These are phyloP conservation scores for Pogona vitticeps DNA, from an alignment of 2,113 vertebrate genomes.

Conservation along the genomic window DNA sequence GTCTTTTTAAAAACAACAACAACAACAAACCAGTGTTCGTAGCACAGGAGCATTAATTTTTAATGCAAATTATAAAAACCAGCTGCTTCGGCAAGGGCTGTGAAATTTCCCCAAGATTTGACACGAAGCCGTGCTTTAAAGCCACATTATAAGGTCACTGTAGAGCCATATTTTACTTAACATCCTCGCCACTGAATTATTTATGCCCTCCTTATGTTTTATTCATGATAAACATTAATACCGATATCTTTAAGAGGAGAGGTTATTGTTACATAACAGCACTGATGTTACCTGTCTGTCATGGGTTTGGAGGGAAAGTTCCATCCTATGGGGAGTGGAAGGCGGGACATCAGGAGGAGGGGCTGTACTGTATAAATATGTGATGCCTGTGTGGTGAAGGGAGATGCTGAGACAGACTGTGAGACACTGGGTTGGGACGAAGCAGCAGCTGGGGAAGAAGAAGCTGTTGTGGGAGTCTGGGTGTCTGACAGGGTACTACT, in stretches of 20 bases:
- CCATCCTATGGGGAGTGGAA: too few relatives aligned
- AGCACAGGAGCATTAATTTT: slow-evolving; percentile 63
- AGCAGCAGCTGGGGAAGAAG: too few relatives aligned
- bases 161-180: slow-evolving; percentile 79
- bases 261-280: too few relatives aligned
- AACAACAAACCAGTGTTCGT: not conserved
- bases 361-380: too few relatives aligned
- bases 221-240: slow-evolving; percentile 78
- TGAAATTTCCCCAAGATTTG: slow-evolving; percentile 68
- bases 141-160: slow-evolving; percentile 79
- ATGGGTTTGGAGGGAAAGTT: too few relatives aligned
- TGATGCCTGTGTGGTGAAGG: too few relatives aligned
- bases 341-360: too few relatives aligned
- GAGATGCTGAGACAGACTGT: too few relatives aligned
- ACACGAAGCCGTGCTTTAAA: slow-evolving; percentile 75
- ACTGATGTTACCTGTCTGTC: too few relatives aligned
- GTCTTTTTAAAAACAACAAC: slow-evolving; percentile 37
- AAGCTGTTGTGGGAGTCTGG: too few relatives aligned
- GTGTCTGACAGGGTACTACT: too few relatives aligned
- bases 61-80: slow-evolving; percentile 64
- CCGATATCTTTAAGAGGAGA: slow-evolving; percentile 70
- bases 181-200: slow-evolving; percentile 82
- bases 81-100: slow-evolving; percentile 69
- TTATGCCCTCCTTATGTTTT: slow-evolving; percentile 78
- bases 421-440: too few relatives aligned